Evolutionary conservation across 2,888 invertebrate genomes (phyloP).

Genomic region (Papilio elwesi): DNA sequence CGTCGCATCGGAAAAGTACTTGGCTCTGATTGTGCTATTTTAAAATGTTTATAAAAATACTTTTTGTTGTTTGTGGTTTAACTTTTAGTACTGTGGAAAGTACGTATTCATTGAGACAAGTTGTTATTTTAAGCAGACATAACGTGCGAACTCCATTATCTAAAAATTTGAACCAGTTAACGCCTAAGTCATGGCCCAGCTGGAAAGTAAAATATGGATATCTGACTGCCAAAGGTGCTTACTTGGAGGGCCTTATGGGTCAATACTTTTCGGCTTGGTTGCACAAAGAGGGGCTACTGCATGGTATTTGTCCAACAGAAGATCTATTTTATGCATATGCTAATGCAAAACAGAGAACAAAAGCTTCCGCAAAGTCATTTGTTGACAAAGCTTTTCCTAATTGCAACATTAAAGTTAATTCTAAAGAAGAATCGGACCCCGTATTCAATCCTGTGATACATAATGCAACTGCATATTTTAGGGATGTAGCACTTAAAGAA

Average conservation of each 20-base stretch:
- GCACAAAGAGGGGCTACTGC: constrained; percentile 54
- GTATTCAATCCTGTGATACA: constrained; percentile 70
- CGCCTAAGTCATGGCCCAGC: constrained; percentile 64
- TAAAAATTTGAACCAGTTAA: constrained; percentile 56
- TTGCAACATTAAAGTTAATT: constrained; percentile 67
- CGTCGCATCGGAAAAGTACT: constrained; percentile 1
- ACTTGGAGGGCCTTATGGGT: constrained; percentile 70
- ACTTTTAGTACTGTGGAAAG: constrained; percentile 17
- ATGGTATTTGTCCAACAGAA: constrained; percentile 57
- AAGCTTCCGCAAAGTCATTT: constrained; percentile 68
- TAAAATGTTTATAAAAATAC: constrained; percentile 31
- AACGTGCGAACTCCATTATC: constrained; percentile 69
- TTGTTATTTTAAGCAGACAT: constrained; percentile 68
- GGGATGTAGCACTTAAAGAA: constrained; percentile 54
- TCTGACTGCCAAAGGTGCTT: constrained; percentile 64
- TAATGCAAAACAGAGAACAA: constrained; percentile 68
- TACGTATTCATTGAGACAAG: constrained; percentile 55
- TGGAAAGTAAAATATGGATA: constrained; percentile 65
- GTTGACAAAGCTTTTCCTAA: constrained; percentile 62
- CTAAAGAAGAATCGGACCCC: constrained; percentile 57
- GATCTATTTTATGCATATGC: constrained; percentile 68
- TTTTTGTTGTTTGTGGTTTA: constrained; percentile 24
- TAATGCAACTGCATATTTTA: constrained; percentile 60
- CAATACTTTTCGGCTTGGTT: constrained; percentile 61
- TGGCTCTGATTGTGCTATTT: neutral